These are phyloP conservation scores for Dryocosmus kuriphilus DNA, from an alignment of 2,888 invertebrate species.

Conservation along the genomic window DNA sequence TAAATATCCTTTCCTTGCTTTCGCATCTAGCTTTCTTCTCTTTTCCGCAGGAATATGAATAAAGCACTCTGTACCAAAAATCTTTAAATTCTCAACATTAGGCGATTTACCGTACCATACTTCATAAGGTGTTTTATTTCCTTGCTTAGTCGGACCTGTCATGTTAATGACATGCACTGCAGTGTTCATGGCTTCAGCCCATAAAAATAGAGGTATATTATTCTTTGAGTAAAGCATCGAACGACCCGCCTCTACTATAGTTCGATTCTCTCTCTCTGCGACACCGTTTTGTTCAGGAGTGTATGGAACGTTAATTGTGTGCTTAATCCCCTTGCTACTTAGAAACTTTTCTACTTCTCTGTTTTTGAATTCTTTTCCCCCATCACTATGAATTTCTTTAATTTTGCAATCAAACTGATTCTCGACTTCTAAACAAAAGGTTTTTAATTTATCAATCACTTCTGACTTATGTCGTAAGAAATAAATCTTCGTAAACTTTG, in stretches of 20 bases:
- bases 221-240: no score
- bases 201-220: no score
- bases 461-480: background rate
- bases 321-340: no score
- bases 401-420: background rate
- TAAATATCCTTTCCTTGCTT: conserved; percentile 54
- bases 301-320: no score
- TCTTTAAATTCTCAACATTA: background rate
- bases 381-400: conserved; percentile 1
- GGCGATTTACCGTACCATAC: background rate
- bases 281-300: no score
- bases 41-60: conserved; percentile 55
- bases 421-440: background rate
- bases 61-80: conserved; percentile 28
- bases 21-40: conserved; percentile 57
- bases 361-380: no score
- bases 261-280: no score
- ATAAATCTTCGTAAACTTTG: conserved; percentile 13
- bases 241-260: no score
- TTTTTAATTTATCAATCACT: background rate
- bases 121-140: background rate
- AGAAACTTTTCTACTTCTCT: no score
- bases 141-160: background rate
- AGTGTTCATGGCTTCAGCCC: no score
- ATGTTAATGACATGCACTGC: no score